These are phyloP conservation scores for Aspidoscelis tigris DNA, from an alignment of 2,113 vertebrate species.

Conservation along the genomic window DNA sequence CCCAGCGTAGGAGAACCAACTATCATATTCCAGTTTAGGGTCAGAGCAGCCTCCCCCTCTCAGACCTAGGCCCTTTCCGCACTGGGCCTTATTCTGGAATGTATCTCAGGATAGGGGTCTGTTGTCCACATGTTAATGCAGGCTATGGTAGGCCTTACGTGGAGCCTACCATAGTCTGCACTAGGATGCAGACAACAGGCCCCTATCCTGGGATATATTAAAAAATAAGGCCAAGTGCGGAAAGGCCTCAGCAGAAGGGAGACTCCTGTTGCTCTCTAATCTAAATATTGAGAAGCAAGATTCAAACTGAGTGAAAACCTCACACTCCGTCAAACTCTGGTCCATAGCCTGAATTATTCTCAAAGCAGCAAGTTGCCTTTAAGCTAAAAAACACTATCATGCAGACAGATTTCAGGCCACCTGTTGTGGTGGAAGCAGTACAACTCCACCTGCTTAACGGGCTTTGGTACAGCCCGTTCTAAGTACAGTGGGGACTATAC, in stretches of 20 bases:
- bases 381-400: neutral
- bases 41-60: neutral
- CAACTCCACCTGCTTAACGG: constrained; percentile 4
- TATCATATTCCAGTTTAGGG: constrained; percentile 4
- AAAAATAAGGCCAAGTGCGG: no score
- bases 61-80: no score
- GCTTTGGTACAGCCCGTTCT: no score
- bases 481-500: no score
- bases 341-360: neutral
- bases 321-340: neutral
- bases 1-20: neutral
- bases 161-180: no score
- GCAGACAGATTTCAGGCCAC: neutral
- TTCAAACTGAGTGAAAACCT: constrained; percentile 35
- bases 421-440: constrained; percentile 34
- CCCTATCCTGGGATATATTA: no score
- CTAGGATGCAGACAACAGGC: no score
- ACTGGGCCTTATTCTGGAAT: no score
- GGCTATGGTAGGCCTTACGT: no score
- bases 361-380: neutral
- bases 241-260: no score
- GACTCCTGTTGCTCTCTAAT: neutral
- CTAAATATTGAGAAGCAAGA: neutral
- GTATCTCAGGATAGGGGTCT: no score
- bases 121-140: no score